Evolutionary conservation across 2,113 vertebrate genomes (phyloP), one percentile per base, ranked within the genome.

Genomic region (Mormyrus iriodes): DNA sequence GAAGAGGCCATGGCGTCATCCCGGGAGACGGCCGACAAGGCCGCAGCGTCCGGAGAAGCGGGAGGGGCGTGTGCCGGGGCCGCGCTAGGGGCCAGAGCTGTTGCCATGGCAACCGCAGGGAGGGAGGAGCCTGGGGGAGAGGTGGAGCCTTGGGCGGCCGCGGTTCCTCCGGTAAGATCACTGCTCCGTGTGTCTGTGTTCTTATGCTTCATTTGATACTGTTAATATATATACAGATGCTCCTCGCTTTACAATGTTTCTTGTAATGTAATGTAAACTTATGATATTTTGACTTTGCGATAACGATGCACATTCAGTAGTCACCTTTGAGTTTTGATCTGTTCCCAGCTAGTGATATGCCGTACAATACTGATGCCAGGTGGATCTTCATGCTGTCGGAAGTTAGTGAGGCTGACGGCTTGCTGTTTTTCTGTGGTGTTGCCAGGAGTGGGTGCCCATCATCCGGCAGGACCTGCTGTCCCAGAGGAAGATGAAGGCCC

Each of bases 401-500:
- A 3, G 58, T 10, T 12, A 27, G 24, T 3, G 24, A 9, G 9
- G 3, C 51, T 58, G 52, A 58, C 19, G 5, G 48, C 49, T 19
- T 79, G n/a, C 31, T 17, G 44, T 12, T 15, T 3, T 5, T 31
- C 31, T 61, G 19, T 61, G 35, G 35, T 2, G n/a, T 10, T 86
- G 53, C 73, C 88, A 98, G 97, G 97, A 98, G 79, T 98, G 97
- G 97, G 97, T 98, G 44, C 97, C 97, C 88, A 98, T 98, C 88
- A 98, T 98, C 93, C 95, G 97, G 58, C 97, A 97, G 91, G 97
- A 98, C 87, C 96, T 98, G 93, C 95, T 98, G 93, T 96, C 94
- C 83, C 97, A 98, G 94, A 96, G 97, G 91, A 97, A 97, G 93
- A 96, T 97, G 92, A 98, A 98, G 90, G 95, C 96, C 13, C 97